A percentile compares a stretch with the other conserved stretches of the same genome.
phyloP scores from a whole-genome alignment of 2,888 invertebrate genomes.

The Stratiomys singularior region DNA sequence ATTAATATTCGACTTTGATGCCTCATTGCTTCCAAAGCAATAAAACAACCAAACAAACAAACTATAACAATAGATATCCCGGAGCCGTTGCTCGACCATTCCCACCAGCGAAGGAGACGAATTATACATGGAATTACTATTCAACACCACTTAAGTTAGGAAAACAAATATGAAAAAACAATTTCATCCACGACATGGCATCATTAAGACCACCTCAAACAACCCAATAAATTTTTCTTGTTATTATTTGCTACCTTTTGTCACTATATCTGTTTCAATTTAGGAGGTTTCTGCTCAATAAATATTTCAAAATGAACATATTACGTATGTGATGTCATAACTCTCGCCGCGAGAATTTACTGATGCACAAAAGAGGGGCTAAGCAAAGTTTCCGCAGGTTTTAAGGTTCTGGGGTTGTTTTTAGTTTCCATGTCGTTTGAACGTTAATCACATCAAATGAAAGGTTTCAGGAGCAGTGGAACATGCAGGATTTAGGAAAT shows the following conservation, averaged over 20 bases:
- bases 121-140: neutral
- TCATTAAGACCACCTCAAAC: neutral
- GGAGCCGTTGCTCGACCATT: too few relatives aligned
- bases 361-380: neutral
- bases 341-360: neutral
- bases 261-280: conserved; percentile 4
- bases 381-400: neutral
- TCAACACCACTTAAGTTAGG: neutral
- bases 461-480: neutral
- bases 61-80: too few relatives aligned
- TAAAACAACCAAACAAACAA: too few relatives aligned
- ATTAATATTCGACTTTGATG: too few relatives aligned
- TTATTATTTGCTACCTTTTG: neutral
- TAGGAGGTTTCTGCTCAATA: neutral
- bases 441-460: conserved; percentile 23
- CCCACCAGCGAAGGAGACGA: neutral
- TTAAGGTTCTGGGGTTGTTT: neutral
- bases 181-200: neutral
- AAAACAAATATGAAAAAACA: too few relatives aligned
- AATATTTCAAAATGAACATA: conserved; percentile 34
- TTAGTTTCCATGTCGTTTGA: neutral
- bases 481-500: neutral
- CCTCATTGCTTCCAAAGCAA: too few relatives aligned
- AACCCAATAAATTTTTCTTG: neutral
- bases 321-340: conserved; percentile 39